Evolutionary conservation across 2,113 vertebrate species (phyloP).

Genomic region (Craseonycteris thonglongyai): DNA sequence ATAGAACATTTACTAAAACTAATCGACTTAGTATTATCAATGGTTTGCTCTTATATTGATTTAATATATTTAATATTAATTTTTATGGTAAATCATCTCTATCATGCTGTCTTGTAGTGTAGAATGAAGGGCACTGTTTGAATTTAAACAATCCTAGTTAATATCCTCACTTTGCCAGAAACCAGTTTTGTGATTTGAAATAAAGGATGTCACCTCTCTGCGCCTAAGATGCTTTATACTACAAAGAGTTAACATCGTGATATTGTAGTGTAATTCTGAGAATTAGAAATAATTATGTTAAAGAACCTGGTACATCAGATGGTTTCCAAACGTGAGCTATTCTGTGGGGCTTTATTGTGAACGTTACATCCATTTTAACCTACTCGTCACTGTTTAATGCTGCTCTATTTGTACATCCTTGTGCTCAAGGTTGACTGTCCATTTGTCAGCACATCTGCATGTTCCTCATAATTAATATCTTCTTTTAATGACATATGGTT

Average conservation of each 20-base stretch:
- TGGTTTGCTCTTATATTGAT: background rate
- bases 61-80: background rate
- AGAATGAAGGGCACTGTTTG: background rate
- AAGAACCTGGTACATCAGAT: background rate
- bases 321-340: background rate
- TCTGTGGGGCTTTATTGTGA: background rate
- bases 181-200: background rate
- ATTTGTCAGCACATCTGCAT: slow-evolving; percentile 70
- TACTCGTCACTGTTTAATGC: background rate
- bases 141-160: background rate
- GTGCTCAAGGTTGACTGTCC: slow-evolving; percentile 65
- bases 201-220: background rate
- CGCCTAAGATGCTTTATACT: background rate
- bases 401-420: slow-evolving; percentile 39
- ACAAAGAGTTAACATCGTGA: background rate
- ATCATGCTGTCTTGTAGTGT: background rate
- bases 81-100: background rate
- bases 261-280: background rate
- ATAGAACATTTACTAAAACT: background rate
- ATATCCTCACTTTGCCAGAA: background rate
- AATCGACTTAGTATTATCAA: background rate
- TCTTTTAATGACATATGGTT: slow-evolving; percentile 73
- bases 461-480: slow-evolving; percentile 69
- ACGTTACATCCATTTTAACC: background rate
- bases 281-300: background rate